A percentile compares a stretch with the other conserved stretches of the same genome.
Conservation (phyloP, 2,113 vertebrate species). For the Syngnathus typhle region DNA sequence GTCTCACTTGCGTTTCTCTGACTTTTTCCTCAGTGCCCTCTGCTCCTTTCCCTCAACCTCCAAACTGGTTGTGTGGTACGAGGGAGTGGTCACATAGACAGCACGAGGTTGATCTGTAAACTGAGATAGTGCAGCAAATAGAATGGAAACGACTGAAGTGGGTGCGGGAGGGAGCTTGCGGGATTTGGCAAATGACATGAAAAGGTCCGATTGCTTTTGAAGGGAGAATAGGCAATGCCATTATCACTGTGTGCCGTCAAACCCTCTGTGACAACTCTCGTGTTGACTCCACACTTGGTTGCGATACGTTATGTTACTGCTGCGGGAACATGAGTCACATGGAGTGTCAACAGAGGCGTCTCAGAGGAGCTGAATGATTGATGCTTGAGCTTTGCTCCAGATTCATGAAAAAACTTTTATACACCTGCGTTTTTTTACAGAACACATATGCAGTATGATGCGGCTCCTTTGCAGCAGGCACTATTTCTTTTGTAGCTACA, state of each 20-base stretch:
- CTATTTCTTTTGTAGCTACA: conserved; percentile 1
- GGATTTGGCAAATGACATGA: conserved; percentile 23
- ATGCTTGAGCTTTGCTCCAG: conserved; percentile 1
- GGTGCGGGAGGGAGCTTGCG: conserved; percentile 8
- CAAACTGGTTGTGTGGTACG: background rate
- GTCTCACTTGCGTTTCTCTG: conserved; percentile 10
- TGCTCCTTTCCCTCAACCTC: background rate
- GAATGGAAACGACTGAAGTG: conserved; percentile 15
- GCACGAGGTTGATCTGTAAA: conserved; percentile 17
- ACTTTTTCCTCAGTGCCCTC: conserved; percentile 4
- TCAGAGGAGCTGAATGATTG: conserved; percentile 12
- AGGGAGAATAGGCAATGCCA: conserved; percentile 10
- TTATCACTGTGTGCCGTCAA: conserved; percentile 15
- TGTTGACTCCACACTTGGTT: conserved; percentile 8
- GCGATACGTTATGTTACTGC: conserved; percentile 22
- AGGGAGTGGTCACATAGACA: conserved; percentile 29
- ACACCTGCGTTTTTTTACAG: conserved; percentile 16
- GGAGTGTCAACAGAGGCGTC: conserved; percentile 10
- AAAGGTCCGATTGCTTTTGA: conserved; percentile 25
- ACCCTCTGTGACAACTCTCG: conserved; percentile 8
- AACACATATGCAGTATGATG: background rate
- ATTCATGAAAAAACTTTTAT: background rate
- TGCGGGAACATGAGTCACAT: conserved; percentile 27
- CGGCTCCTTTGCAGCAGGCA: background rate
- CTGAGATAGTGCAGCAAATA: conserved; percentile 34